Percentiles rank a stretch among this genome's conserved stretches.
phyloP scores from a whole-genome alignment of 2,113 vertebrate species.

The Sterrhoptilus dennistouni region DNA sequence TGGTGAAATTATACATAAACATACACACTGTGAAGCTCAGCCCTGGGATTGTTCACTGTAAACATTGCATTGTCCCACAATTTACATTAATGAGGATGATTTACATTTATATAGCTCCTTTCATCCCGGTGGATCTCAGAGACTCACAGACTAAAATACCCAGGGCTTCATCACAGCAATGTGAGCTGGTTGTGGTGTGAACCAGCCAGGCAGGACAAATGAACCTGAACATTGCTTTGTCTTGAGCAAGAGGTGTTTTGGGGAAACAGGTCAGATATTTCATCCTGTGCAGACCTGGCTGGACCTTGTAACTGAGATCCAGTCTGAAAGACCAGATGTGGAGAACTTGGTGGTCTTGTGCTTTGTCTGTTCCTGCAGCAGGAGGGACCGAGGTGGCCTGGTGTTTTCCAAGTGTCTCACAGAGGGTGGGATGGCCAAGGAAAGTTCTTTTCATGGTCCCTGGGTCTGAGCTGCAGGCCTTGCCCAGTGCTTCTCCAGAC shows the following conservation, averaged over 20 bases:
- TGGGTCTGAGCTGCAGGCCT: background rate
- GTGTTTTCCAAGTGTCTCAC: background rate
- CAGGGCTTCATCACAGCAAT: background rate
- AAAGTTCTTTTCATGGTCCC: background rate
- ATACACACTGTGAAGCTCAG: background rate
- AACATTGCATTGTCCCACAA: background rate
- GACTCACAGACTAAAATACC: background rate
- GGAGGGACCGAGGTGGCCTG: background rate
- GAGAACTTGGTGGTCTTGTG: background rate
- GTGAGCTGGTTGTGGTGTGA: background rate
- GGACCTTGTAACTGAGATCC: background rate
- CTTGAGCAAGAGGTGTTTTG: background rate
- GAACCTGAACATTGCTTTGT: rapidly evolving
- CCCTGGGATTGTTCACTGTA: background rate
- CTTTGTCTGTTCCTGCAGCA: background rate
- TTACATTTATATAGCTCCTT: conserved; percentile 59
- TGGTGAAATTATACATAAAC: conserved; percentile 5
- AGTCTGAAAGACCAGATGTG: background rate
- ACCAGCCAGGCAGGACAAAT: background rate
- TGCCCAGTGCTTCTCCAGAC: background rate
- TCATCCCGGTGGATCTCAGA: conserved; percentile 19
- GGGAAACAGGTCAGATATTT: background rate
- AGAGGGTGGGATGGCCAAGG: background rate
- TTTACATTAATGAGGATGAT: conserved; percentile 54
- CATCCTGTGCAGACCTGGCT: background rate